These are phyloP conservation scores for Subanguina moxae DNA, from an alignment of 1,140 invertebrate species.

Conservation along the genomic window DNA sequence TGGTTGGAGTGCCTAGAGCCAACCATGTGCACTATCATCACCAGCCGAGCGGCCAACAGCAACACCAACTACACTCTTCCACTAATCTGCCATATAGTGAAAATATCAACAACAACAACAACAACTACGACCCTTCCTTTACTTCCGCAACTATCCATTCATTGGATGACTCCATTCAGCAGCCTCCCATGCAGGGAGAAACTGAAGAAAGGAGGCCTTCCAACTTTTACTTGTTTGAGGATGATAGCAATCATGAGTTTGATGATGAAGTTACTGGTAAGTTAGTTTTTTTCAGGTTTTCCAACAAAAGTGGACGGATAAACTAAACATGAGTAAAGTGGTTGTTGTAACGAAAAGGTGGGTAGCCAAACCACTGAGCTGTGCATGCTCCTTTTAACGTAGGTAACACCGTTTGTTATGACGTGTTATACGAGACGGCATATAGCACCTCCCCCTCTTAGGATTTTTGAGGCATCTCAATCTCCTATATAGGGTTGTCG, in stretches of 20 bases:
- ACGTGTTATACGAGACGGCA: too few species aligned
- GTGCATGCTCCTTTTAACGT: too few species aligned
- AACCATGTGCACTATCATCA: conserved; percentile 1
- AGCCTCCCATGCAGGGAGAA: background rate
- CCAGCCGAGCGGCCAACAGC: background rate
- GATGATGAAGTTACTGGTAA: conserved; percentile 51
- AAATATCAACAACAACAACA: conserved; percentile 28
- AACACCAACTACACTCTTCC: background rate
- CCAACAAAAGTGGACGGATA: too few species aligned
- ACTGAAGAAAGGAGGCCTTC: conserved; percentile 29
- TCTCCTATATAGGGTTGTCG: too few species aligned
- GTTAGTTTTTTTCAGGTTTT: conserved; percentile 17
- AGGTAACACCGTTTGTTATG: too few species aligned
- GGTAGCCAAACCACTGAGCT: too few species aligned
- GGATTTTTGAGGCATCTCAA: too few species aligned
- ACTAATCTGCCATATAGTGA: background rate
- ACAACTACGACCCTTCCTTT: conserved; percentile 48
- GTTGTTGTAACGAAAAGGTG: too few species aligned
- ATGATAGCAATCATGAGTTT: conserved; percentile 56
- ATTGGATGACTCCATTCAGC: conserved; percentile 33
- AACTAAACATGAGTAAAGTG: too few species aligned
- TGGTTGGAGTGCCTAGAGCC: background rate
- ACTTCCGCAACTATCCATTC: conserved; percentile 57
- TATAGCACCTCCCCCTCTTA: too few species aligned
- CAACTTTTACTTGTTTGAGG: conserved; percentile 57